Percentiles rank a stretch among this genome's conserved stretches.
phyloP scores from a whole-genome alignment of 2,888 invertebrate genomes.

The Eupithecia inturbata region DNA sequence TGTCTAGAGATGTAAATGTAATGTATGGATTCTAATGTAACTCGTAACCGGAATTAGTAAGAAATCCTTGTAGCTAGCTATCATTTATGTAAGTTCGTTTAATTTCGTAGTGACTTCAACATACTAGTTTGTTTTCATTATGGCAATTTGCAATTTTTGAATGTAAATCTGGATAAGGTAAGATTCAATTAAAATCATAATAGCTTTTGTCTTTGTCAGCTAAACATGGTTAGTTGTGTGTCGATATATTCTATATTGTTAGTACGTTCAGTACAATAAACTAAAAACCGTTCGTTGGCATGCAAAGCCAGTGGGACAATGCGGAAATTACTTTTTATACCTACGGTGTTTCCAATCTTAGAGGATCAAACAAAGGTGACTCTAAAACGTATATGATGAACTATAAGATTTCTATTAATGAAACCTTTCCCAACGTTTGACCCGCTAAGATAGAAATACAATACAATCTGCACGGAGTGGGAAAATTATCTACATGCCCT shows the following conservation, averaged over 20 bases:
- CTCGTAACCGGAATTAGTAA: neutral
- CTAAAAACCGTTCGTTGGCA: neutral
- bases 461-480: neutral
- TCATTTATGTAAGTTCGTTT: neutral
- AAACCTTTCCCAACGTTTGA: neutral
- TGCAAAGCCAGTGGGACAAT: neutral
- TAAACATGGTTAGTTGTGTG: neutral
- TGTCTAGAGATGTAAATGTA: neutral
- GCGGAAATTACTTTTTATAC: neutral
- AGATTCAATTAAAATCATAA: neutral
- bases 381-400: neutral
- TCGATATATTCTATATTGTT: neutral
- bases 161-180: neutral
- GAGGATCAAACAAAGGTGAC: neutral
- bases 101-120: neutral
- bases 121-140: neutral
- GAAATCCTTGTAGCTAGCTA: neutral
- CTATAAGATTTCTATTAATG: no score
- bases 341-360: neutral
- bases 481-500: neutral
- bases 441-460: neutral
- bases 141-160: neutral
- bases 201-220: neutral
- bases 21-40: neutral
- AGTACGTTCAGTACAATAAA: neutral